A percentile compares a stretch with the other conserved stretches of the same genome.
These are phyloP conservation scores for Campoplex capitator DNA, from an alignment of 2,888 invertebrate genomes.

Conservation along the genomic window DNA sequence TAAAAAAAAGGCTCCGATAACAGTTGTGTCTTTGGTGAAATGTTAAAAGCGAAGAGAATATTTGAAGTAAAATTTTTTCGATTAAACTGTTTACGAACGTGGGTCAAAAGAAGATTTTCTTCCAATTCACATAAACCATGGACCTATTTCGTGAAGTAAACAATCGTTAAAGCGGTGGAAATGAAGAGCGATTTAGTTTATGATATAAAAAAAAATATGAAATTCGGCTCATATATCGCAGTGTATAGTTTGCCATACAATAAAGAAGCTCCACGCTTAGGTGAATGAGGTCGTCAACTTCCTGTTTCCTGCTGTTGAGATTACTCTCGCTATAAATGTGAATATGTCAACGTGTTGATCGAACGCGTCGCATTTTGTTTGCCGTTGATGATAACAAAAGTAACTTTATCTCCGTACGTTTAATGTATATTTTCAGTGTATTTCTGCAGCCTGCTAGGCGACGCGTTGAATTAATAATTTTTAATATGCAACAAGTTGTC, in stretches of 20 bases:
- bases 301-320: slow-evolving; percentile 54
- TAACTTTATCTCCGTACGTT: background rate
- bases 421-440: background rate
- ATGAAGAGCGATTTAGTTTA: background rate
- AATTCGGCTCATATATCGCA: slow-evolving; percentile 17
- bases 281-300: slow-evolving; percentile 38
- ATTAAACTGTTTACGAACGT: background rate
- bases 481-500: background rate
- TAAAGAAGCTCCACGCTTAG: slow-evolving; percentile 27
- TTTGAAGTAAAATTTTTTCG: background rate
- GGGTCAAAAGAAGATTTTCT: background rate
- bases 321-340: slow-evolving; percentile 11
- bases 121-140: background rate
- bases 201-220: background rate
- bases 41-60: background rate
- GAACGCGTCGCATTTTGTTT: background rate
- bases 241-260: background rate
- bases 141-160: background rate
- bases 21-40: background rate
- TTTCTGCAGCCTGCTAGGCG: background rate
- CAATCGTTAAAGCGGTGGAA: background rate
- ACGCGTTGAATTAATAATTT: background rate
- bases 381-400: background rate
- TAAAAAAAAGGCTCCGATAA: background rate
- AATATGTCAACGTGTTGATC: background rate